Base-by-base conservation (phyloP, 2,113 vertebrate species). In the Pangasianodon hypophthalmus region DNA sequence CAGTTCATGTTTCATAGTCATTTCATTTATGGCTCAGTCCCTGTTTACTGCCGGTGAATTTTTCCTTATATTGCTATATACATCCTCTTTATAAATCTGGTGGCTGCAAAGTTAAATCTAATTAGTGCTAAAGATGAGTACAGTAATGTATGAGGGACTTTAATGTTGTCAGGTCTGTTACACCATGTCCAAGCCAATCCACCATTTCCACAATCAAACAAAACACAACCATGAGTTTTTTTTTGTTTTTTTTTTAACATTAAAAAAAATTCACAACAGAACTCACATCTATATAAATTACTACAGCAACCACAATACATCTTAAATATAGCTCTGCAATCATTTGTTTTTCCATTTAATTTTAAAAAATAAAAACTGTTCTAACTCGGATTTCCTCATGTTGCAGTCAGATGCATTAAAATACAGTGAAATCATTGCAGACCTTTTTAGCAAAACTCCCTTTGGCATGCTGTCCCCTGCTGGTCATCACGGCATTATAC, bases 231-330 rank as follows among this genome's bases (percentile, higher is more conserved):
- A 80, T 32, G 26, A 52, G 56, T 2, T 69, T 4, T 10, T 46
- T 67, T 84, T 21, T 52, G 84, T 50, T 84, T 58, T 93, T 94
- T 93, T 94, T 85, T 88, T 52, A 62, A 46, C 56, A 84, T 60
- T 52, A 89, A 84, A 88, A 92, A 91, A 95, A 94, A 95, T 93
- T 94, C 93, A 94, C 94, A 95, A 94, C 93, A 93, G 48, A 94
- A 94, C 87, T 92, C 91, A 95, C 95, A 93, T 90, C 90, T 93
- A 94, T 94, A 96, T 96, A 96, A 96, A 95, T 96, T 94, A 96
- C 93, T 95, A 95, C 94, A 95, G 93, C 93, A 94, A 95, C 96
- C 94, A 95, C 93, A 94, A 89, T 82, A 86, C 92, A 90, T 90
- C 90, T 95, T 95, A 95, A 95, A 95, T 94, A 94, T 69, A 88